Evolutionary conservation across 2,797 vertebrate genomes (phyloP).

Genomic region (Gymnodraco acuticeps): DNA sequence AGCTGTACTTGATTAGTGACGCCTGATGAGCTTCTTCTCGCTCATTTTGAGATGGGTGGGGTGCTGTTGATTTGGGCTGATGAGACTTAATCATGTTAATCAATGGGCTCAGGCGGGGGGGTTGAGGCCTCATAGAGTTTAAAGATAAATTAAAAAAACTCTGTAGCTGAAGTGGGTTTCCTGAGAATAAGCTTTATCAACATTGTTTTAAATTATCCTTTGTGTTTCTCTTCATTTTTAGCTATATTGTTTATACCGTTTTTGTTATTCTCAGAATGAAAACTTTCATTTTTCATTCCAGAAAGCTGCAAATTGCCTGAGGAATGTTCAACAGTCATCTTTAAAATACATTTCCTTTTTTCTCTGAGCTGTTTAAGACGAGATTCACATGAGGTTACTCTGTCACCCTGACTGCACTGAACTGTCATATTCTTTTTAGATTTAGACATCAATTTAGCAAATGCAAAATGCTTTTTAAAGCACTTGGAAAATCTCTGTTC

Average conservation of each 20-base stretch:
- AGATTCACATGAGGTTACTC: background rate
- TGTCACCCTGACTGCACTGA: constrained; percentile 7
- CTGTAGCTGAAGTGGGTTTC: constrained; percentile 1
- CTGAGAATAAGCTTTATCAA: constrained; percentile 31
- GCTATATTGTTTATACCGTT: constrained; percentile 7
- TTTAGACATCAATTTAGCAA: constrained; percentile 11
- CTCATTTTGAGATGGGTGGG: constrained; percentile 29
- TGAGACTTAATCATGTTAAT: constrained; percentile 83
- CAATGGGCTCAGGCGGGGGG: constrained; percentile 61
- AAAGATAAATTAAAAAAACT: constrained; percentile 26
- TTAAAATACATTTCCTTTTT: constrained; percentile 6
- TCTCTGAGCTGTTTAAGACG: background rate
- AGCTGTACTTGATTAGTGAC: constrained; percentile 82
- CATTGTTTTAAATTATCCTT: constrained; percentile 32
- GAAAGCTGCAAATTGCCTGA: constrained; percentile 17
- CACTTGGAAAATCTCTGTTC: constrained; percentile 2
- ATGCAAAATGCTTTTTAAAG: constrained; percentile 1
- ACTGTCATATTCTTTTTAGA: constrained; percentile 12
- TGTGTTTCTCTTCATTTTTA: constrained; percentile 24
- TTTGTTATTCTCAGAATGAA: constrained; percentile 15
- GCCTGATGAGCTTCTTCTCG: constrained; percentile 74
- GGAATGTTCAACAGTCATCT: constrained; percentile 20
- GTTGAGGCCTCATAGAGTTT: constrained; percentile 1
- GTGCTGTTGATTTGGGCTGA: constrained; percentile 77
- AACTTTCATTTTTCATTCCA: constrained; percentile 8